These are phyloP conservation scores for Epicauta chinensis DNA, from an alignment of 1,140 invertebrate species.

Conservation along the genomic window DNA sequence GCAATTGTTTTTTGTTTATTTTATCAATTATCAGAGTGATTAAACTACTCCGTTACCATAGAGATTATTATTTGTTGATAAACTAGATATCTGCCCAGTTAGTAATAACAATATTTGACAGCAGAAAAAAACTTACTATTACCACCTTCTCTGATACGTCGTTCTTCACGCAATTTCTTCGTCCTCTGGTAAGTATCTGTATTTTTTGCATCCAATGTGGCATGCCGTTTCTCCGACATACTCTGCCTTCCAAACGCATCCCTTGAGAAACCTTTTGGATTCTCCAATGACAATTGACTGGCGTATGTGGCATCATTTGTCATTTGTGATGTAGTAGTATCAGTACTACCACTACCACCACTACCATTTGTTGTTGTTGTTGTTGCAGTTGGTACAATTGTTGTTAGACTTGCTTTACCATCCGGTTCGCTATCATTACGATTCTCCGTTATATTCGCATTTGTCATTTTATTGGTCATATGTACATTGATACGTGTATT, in stretches of 20 bases:
- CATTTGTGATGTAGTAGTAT: slow-evolving; percentile 28
- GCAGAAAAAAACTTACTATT: slow-evolving; percentile 21
- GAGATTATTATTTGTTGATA: no score
- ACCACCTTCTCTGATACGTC: slow-evolving; percentile 41
- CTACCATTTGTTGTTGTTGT: no score
- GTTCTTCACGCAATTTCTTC: slow-evolving; percentile 70
- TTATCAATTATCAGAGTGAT: no score
- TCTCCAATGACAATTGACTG: slow-evolving; percentile 71
- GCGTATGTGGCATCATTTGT: slow-evolving; percentile 61
- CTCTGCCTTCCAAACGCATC: slow-evolving; percentile 92
- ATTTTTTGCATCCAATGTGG: slow-evolving; percentile 86
- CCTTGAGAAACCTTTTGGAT: slow-evolving; percentile 64
- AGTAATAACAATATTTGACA: no score
- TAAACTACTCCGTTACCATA: no score
- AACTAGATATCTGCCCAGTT: no score
- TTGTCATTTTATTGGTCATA: slow-evolving; percentile 28
- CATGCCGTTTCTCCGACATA: slow-evolving; percentile 96
- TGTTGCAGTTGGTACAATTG: no score
- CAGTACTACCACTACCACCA: slow-evolving; percentile 32
- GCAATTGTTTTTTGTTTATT: no score
- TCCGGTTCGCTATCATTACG: slow-evolving; percentile 39
- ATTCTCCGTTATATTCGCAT: slow-evolving; percentile 26
- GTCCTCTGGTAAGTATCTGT: slow-evolving; percentile 93
- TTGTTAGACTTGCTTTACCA: slow-evolving; percentile 33
- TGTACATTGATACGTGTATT: slow-evolving; percentile 23